Percentiles rank a stretch among this genome's conserved stretches.
These are phyloP conservation scores for Acanthurus leucopareius DNA, from an alignment of 2,797 vertebrate species.

Conservation along the genomic window DNA sequence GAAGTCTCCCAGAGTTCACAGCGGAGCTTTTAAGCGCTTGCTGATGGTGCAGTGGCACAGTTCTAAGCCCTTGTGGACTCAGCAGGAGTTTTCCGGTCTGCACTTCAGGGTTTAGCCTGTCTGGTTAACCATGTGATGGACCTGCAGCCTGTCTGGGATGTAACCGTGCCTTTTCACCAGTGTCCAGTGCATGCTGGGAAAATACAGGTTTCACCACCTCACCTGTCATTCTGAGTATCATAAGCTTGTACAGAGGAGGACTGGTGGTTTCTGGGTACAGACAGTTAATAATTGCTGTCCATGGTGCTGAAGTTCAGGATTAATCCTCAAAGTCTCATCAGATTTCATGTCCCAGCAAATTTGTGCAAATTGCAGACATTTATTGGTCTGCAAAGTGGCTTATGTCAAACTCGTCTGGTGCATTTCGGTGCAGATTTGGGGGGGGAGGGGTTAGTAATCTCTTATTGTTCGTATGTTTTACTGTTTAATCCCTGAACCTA, in stretches of 20 bases:
- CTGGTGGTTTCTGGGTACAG: neutral
- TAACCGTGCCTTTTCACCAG: neutral
- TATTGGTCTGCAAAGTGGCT: neutral
- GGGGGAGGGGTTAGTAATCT: neutral
- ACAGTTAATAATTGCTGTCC: neutral
- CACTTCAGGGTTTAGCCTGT: slow-evolving; percentile 1
- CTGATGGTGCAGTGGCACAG: slow-evolving; percentile 20
- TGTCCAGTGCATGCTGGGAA: neutral
- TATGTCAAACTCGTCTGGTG: neutral
- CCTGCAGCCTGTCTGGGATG: neutral
- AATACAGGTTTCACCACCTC: neutral
- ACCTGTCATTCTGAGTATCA: neutral
- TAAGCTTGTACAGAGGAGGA: neutral
- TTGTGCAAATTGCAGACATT: neutral
- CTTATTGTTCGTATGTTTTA: neutral
- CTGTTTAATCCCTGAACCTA: neutral
- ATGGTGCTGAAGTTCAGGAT: slow-evolving; percentile 34
- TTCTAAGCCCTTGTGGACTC: slow-evolving; percentile 30
- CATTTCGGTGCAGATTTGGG: neutral
- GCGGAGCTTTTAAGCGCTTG: slow-evolving; percentile 3
- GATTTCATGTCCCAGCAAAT: neutral
- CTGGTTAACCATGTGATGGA: neutral
- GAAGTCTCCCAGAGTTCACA: slow-evolving; percentile 10
- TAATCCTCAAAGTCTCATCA: neutral
- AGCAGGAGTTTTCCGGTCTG: slow-evolving; percentile 18